These are phyloP conservation scores for Colletes collaris DNA, from an alignment of 2,888 invertebrate species.

Conservation along the genomic window DNA sequence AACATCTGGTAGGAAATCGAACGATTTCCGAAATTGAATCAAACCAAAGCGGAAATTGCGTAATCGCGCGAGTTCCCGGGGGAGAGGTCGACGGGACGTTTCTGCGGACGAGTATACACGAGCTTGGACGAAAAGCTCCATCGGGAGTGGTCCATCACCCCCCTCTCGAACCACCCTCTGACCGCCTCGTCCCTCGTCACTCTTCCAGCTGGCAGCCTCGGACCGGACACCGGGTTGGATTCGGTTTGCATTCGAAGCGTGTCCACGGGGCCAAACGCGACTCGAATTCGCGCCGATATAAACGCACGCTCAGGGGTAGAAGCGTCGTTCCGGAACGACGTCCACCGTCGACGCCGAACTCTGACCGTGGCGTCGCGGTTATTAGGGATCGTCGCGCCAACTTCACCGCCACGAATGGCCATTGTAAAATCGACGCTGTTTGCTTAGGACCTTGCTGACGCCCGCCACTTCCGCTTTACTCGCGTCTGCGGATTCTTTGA, in stretches of 20 bases:
- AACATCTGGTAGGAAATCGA: slow-evolving; percentile 65
- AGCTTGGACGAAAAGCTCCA: slow-evolving; percentile 60
- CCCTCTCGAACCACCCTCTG: slow-evolving; percentile 1
- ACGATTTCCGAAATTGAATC: slow-evolving; percentile 75
- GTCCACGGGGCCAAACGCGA: slow-evolving; percentile 70
- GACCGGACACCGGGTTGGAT: slow-evolving; percentile 41
- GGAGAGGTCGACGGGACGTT: slow-evolving; percentile 51
- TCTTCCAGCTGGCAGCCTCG: slow-evolving; percentile 33
- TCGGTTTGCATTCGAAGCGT: slow-evolving; percentile 76
- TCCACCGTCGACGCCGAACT: not conserved
- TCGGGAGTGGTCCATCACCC: slow-evolving; percentile 48
- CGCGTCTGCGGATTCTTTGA: slow-evolving; percentile 1
- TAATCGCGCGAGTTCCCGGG: slow-evolving; percentile 69
- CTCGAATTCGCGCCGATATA: slow-evolving; percentile 71
- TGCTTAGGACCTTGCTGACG: slow-evolving; percentile 53
- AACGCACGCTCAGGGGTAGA: slow-evolving; percentile 28
- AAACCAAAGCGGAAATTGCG: slow-evolving; percentile 77
- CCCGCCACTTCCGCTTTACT: not conserved
- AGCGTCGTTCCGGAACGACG: slow-evolving; percentile 55
- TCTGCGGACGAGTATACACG: slow-evolving; percentile 51
- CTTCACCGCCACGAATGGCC: not conserved
- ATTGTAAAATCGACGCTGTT: slow-evolving; percentile 32
- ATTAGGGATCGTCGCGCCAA: slow-evolving; percentile 43
- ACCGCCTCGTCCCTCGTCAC: slow-evolving; percentile 21
- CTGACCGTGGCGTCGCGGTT: slow-evolving; percentile 20